These are phyloP conservation scores for Corythaixoides concolor DNA, from an alignment of 2,113 vertebrate genomes.

Conservation along the genomic window DNA sequence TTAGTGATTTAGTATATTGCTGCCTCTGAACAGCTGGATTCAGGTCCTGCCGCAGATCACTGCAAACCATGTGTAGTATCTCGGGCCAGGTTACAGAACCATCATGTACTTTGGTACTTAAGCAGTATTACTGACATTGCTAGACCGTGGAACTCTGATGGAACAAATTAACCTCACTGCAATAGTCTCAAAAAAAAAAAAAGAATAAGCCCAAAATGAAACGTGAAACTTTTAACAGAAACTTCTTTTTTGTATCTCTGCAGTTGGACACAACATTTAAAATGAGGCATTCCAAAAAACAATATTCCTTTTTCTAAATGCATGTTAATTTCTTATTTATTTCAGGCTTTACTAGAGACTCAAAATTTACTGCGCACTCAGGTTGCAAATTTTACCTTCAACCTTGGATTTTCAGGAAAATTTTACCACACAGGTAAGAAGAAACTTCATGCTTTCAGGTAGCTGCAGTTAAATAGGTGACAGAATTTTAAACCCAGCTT, in stretches of 20 bases:
- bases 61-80: background rate
- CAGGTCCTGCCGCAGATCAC: background rate
- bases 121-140: background rate
- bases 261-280: background rate
- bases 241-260: background rate
- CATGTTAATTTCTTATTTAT: slow-evolving; percentile 80
- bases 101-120: background rate
- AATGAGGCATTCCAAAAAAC: slow-evolving; percentile 39
- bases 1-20: background rate
- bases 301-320: slow-evolving; percentile 69
- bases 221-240: background rate
- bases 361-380: slow-evolving; percentile 87
- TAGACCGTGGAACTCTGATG: background rate
- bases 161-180: background rate
- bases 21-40: background rate
- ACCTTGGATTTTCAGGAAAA: slow-evolving; percentile 91
- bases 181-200: background rate
- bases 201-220: background rate
- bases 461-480: slow-evolving; percentile 55
- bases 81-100: background rate
- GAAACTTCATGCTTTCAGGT: slow-evolving; percentile 63
- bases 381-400: slow-evolving; percentile 91
- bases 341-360: slow-evolving; percentile 87
- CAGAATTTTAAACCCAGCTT: background rate
- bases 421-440: slow-evolving; percentile 90